Conservation (phyloP, 1,140 invertebrate genomes). For the fruit fly (Drosophila melanogaster) region DNA sequence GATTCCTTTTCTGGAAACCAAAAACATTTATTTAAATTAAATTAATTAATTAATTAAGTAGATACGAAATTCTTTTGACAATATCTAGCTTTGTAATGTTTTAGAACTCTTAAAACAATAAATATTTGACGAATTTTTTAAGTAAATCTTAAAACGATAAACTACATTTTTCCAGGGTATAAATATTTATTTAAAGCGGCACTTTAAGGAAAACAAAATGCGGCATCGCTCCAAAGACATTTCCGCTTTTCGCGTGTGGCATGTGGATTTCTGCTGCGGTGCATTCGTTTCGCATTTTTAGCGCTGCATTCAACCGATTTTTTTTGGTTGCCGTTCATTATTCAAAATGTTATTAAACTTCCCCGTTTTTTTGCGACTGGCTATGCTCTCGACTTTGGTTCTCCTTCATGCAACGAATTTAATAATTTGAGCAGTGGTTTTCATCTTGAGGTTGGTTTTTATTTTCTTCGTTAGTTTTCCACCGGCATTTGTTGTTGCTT, state of each 20-base stretch:
- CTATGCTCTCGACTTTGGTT: conserved; percentile 43
- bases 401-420: conserved; percentile 51
- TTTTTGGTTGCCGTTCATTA: conserved; percentile 61
- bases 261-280: conserved; percentile 55
- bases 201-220: conserved; percentile 64
- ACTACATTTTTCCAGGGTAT: conserved; percentile 20
- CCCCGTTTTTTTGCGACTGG: conserved; percentile 59
- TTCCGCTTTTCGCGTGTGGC: conserved; percentile 71
- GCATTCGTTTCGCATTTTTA: conserved; percentile 59
- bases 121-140: too few species aligned
- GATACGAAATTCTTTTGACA: too few species aligned
- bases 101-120: too few species aligned
- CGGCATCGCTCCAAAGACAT: conserved; percentile 58
- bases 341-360: conserved; percentile 82
- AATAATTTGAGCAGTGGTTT: conserved; percentile 32
- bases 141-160: too few species aligned
- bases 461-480: conserved; percentile 26
- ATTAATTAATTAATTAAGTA: too few species aligned
- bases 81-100: too few species aligned
- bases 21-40: too few species aligned
- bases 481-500: conserved; percentile 40
- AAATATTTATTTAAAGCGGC: conserved; percentile 29
- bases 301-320: conserved; percentile 43
- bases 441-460: conserved; percentile 16
- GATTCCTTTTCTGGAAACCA: too few species aligned